These are phyloP conservation scores for Thymelicus sylvestris DNA, from an alignment of 2,888 invertebrate species.

Conservation along the genomic window DNA sequence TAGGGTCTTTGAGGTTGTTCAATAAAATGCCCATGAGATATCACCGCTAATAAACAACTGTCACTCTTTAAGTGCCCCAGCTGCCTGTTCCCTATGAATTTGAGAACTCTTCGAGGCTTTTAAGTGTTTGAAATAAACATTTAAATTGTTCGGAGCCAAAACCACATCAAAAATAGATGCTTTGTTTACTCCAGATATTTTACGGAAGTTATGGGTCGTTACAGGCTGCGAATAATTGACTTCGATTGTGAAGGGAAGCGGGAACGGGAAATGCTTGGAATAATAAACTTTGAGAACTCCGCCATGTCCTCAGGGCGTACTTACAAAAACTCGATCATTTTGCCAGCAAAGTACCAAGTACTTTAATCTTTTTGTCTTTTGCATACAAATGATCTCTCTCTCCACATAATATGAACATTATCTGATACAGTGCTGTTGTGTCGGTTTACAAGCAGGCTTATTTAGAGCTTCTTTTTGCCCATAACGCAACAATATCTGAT, in stretches of 20 bases:
- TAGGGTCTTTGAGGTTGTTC: too few relatives aligned
- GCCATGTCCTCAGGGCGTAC: neutral
- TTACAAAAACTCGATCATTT: conserved; percentile 11
- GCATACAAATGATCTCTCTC: neutral
- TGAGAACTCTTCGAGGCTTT: too few relatives aligned
- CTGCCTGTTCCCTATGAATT: too few relatives aligned
- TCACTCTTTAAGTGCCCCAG: too few relatives aligned
- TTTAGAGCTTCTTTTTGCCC: too few relatives aligned
- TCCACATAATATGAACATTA: neutral
- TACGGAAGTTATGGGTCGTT: conserved; percentile 3
- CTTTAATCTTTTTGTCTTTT: neutral
- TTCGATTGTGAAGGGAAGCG: neutral
- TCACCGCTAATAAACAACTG: too few relatives aligned
- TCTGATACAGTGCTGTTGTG: too few relatives aligned
- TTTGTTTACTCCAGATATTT: neutral
- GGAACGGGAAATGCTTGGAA: conserved; percentile 11
- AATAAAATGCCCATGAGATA: too few relatives aligned
- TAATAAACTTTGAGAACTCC: neutral
- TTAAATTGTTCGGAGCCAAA: neutral
- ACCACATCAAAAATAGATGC: neutral
- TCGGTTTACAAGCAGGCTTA: too few relatives aligned
- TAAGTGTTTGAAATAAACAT: too few relatives aligned
- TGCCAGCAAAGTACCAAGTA: neutral
- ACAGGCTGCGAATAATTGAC: conserved; percentile 3
- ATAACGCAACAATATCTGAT: too few relatives aligned